Base-by-base conservation (phyloP, 1,140 invertebrate genomes). In the Eupristina koningsbergeri region DNA sequence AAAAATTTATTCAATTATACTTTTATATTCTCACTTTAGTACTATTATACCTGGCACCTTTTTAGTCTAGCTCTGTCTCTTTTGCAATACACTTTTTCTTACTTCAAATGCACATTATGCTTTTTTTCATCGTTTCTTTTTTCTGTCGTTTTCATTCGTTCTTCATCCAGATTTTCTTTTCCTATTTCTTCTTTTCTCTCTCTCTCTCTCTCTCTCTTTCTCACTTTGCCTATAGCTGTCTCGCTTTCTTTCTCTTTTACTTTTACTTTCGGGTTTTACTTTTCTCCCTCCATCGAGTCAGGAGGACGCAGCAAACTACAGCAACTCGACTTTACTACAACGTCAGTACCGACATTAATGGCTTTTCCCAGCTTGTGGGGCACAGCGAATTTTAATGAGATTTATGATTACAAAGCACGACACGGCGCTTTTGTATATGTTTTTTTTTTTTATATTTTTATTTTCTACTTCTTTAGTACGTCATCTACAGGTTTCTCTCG, bases 341-440 rank as follows among this genome's bases (percentile, higher is more conserved):
- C 69, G 53, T n/a, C 80, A 63, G 69, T 58, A 73, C 63, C 75
- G 84, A 88, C 85, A 87, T 87, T 90, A 90, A 91, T 91, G 87
- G 88, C 87, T 88, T 90, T 87, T 89, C 81, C 83, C 39, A 80
- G 77, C 75, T 84, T 64, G 77, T 45, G 81, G 86, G 84, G 75
- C 85, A 84, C 84, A 79, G 85, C 85, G 89, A 89, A 91, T 90
- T 90, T 90, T 90, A 90, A 91, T 89, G 89, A 90, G 89, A 90
- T 89, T 91, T 90, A 88, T 90, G 90, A 91, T 90, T 91, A 89
- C 85, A 75, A 88, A 88, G 86, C 85, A 83, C 75, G 75, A 82
- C 84, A 80, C n/a, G 67, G 50, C 17, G 39, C 53, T 80, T 78
- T 77, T 80, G 67, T 80, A 26, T 41, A 8, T 45, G 7, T 69